Evolutionary conservation across 2,113 vertebrate genomes (phyloP).

Genomic region (Verasper variegatus): DNA sequence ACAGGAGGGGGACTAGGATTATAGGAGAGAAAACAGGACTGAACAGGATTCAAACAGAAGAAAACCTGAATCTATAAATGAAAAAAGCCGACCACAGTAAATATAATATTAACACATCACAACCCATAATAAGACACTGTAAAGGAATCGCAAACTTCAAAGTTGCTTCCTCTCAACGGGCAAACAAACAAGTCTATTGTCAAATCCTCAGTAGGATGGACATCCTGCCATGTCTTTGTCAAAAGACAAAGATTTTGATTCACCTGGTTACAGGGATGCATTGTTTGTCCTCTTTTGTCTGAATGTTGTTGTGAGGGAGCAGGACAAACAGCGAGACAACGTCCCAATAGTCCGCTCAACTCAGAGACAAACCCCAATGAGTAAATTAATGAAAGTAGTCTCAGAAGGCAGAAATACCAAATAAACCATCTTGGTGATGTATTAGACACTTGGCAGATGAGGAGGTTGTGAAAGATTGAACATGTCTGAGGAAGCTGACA

Average conservation of each 20-base stretch:
- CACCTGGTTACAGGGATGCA: not conserved
- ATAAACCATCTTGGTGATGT: not conserved
- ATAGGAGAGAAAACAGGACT: constrained; percentile 9
- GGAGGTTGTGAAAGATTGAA: not conserved
- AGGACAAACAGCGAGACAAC: not conserved
- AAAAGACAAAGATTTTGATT: constrained; percentile 29
- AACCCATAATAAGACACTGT: constrained; percentile 10
- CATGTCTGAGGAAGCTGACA: constrained; percentile 28
- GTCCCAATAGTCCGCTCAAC: constrained; percentile 17
- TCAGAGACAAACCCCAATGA: constrained; percentile 19
- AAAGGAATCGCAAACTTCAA: constrained; percentile 21
- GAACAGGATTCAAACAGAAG: not conserved
- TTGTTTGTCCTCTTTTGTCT: constrained; percentile 43
- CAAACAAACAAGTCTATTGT: constrained; percentile 51
- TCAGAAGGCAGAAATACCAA: not conserved
- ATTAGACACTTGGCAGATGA: not conserved
- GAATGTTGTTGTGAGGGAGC: constrained; percentile 22
- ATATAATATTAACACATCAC: constrained; percentile 13
- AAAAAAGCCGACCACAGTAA: not conserved
- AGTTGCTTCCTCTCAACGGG: constrained; percentile 40
- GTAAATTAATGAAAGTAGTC: not conserved
- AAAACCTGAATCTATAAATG: too few species aligned
- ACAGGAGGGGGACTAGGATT: constrained; percentile 8
- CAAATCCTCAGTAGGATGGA: constrained; percentile 42
- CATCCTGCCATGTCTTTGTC: constrained; percentile 57